These are phyloP conservation scores for Anser cygnoides DNA, from an alignment of 2,113 vertebrate species.

Conservation along the genomic window DNA sequence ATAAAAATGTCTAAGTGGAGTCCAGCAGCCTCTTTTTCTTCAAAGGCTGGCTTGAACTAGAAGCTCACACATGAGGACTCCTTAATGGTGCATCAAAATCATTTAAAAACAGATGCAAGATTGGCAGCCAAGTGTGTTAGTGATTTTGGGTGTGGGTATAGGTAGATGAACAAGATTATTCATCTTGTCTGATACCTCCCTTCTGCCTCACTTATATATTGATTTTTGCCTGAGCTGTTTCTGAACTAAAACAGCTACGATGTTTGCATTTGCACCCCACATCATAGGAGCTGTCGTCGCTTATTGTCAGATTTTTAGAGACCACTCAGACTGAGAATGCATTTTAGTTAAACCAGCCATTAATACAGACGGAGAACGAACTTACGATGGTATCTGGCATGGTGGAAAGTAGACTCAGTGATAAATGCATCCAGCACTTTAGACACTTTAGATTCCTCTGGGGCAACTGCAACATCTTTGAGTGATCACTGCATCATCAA, in stretches of 20 bases:
- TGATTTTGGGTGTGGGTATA: slow-evolving; percentile 3
- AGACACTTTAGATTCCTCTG: slow-evolving; percentile 35
- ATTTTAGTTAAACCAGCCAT: slow-evolving; percentile 32
- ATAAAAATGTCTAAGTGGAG: not conserved
- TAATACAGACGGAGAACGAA: not conserved
- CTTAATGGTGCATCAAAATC: not conserved
- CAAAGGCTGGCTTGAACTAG: not conserved
- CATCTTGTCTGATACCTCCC: not conserved
- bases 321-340: not conserved
- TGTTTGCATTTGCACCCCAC: not conserved
- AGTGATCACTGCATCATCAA: not conserved
- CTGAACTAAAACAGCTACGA: not conserved
- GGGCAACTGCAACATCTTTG: slow-evolving; percentile 33
- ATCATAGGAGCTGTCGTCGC: not conserved
- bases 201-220: not conserved
- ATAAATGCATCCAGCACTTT: slow-evolving; percentile 41
- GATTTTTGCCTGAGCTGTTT: slow-evolving; percentile 23
- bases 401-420: not conserved
- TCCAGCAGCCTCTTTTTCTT: not conserved
- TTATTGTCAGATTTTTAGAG: slow-evolving; percentile 18
- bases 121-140: not conserved
- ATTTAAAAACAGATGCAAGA: slow-evolving; percentile 16
- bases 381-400: not conserved
- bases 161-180: slow-evolving; percentile 3
- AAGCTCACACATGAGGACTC: not conserved